Evolutionary conservation across 2,113 vertebrate species (phyloP).

Genomic region (Ctenodactylus gundi): DNA sequence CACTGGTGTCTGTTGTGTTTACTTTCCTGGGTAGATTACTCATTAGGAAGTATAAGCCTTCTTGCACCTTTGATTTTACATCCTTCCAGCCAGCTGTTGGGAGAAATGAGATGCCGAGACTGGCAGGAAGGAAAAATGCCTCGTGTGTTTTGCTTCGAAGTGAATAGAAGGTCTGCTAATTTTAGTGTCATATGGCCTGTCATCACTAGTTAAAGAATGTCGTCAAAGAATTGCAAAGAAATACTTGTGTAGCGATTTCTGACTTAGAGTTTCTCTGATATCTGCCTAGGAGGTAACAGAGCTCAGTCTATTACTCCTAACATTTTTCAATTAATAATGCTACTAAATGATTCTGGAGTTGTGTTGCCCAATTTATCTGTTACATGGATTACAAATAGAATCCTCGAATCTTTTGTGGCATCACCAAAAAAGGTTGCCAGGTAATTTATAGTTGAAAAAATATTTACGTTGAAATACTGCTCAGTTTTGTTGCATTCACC

Average conservation of each 20-base stretch:
- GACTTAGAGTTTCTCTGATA: conserved; percentile 36
- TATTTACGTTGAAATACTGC: conserved; percentile 42
- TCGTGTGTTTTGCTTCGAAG: conserved; percentile 71
- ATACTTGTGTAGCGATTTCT: conserved; percentile 26
- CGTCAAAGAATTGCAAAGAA: conserved; percentile 7
- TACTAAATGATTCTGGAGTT: conserved; percentile 56
- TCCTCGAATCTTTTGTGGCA: conserved; percentile 57
- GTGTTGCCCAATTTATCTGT: conserved; percentile 63
- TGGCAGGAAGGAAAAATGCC: conserved; percentile 66
- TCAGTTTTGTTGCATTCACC: not conserved
- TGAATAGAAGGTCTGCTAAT: conserved; percentile 64
- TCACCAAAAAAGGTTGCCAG: conserved; percentile 56
- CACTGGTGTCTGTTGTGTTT: conserved; percentile 65
- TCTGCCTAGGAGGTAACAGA: conserved; percentile 60
- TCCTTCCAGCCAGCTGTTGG: conserved; percentile 75
- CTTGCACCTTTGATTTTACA: conserved; percentile 53
- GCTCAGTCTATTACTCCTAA: conserved; percentile 17
- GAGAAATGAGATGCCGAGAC: conserved; percentile 54
- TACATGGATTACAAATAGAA: not conserved
- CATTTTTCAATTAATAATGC: conserved; percentile 51
- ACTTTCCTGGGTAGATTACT: conserved; percentile 73
- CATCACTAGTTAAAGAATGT: conserved; percentile 60
- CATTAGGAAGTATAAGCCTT: conserved; percentile 68
- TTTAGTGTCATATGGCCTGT: conserved; percentile 52
- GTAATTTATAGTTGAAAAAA: conserved; percentile 58